Evolutionary conservation across 2,797 vertebrate species (phyloP).

Genomic region (Naso thynnoides): DNA sequence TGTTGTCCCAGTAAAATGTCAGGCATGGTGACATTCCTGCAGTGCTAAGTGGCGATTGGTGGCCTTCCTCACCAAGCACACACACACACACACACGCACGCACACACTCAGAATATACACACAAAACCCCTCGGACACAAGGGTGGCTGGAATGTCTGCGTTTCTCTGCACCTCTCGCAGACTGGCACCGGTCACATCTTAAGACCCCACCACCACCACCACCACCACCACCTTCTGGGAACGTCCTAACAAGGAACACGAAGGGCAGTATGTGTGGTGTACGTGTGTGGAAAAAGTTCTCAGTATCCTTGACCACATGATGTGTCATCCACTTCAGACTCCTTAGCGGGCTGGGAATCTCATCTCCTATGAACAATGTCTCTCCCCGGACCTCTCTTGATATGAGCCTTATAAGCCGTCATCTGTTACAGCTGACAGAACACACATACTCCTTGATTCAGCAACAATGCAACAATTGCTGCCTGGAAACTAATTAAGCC

Average conservation of each 20-base stretch:
- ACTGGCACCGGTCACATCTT: slow-evolving; percentile 75
- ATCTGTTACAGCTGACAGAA: neutral
- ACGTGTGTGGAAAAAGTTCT: slow-evolving; percentile 31
- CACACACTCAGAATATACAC: slow-evolving; percentile 3
- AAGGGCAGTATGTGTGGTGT: slow-evolving; percentile 38
- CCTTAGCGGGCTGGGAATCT: slow-evolving; percentile 46
- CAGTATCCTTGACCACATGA: slow-evolving; percentile 43
- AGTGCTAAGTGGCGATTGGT: slow-evolving; percentile 68
- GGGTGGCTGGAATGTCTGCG: slow-evolving; percentile 73
- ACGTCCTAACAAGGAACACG: slow-evolving; percentile 57
- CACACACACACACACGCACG: slow-evolving; percentile 32
- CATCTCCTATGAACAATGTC: slow-evolving; percentile 28
- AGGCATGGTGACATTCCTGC: slow-evolving; percentile 72
- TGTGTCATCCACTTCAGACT: slow-evolving; percentile 41
- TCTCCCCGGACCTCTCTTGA: slow-evolving; percentile 12
- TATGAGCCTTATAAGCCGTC: neutral
- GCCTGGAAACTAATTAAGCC: slow-evolving; percentile 28
- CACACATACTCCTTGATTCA: neutral
- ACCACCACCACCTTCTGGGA: slow-evolving; percentile 63
- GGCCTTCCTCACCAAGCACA: slow-evolving; percentile 21
- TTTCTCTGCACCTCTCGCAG: slow-evolving; percentile 69
- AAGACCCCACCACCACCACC: slow-evolving; percentile 40
- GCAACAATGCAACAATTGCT: slow-evolving; percentile 17
- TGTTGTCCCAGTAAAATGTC: slow-evolving; percentile 42
- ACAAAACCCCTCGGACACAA: slow-evolving; percentile 46